Conservation (phyloP, 2,797 vertebrate species). For the Lacerta agilis region DNA sequence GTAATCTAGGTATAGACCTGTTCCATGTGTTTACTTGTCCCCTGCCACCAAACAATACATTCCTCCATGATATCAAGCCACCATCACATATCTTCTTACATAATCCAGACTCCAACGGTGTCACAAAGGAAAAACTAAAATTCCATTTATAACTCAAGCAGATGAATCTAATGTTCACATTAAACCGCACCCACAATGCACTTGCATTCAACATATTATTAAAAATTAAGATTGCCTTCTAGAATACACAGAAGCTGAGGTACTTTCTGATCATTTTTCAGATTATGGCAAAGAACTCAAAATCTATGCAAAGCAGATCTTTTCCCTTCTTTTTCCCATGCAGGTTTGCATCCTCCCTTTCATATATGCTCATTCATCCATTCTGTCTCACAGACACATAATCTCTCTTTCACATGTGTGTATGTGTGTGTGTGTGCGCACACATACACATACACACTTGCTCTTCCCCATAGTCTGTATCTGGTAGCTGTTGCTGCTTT, state of each 20-base stretch:
- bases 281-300: neutral
- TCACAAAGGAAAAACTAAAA: neutral
- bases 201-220: neutral
- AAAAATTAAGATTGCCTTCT: neutral
- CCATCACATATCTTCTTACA: neutral
- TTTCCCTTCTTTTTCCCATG: neutral
- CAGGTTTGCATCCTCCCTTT: neutral
- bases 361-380: neutral
- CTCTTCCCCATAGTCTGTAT: no score
- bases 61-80: neutral
- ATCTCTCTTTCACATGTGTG: no score
- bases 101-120: neutral
- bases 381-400: no score
- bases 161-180: neutral
- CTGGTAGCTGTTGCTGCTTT: no score
- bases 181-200: neutral
- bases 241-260: neutral
- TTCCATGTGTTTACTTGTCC: neutral
- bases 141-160: neutral
- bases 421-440: accelerated
- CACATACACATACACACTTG: no score
- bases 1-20: neutral
- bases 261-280: neutral
- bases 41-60: neutral
- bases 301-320: neutral